These are phyloP conservation scores for Galeopterus variegatus DNA, from an alignment of 2,113 vertebrate genomes.

Conservation along the genomic window DNA sequence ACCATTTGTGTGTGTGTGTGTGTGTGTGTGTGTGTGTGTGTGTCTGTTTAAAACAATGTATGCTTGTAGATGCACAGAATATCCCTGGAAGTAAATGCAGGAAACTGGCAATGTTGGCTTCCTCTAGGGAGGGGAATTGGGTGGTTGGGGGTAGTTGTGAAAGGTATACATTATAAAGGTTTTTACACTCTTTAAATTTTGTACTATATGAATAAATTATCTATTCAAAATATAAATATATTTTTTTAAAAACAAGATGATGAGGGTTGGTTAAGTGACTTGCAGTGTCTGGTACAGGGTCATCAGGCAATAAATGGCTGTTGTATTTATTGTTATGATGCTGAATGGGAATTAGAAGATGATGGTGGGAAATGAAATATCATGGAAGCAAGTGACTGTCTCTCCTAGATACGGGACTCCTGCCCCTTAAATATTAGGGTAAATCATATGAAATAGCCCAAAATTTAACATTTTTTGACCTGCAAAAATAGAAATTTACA, in stretches of 20 bases:
- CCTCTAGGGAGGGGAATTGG: neutral
- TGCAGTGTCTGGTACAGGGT: neutral
- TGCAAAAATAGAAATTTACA: neutral
- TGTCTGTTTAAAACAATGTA: neutral
- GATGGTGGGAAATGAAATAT: neutral
- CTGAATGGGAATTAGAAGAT: neutral
- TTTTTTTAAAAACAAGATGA: neutral
- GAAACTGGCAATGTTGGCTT: neutral
- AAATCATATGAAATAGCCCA: neutral
- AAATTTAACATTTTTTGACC: neutral
- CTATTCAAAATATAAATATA: neutral
- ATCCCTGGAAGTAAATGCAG: neutral
- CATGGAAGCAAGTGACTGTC: neutral
- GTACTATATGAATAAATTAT: neutral
- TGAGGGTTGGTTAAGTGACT: neutral
- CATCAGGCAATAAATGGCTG: neutral
- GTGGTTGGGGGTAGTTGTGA: neutral
- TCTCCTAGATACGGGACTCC: neutral
- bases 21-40: neutral
- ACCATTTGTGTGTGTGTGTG: neutral
- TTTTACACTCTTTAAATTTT: slow-evolving; percentile 18
- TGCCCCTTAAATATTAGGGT: neutral
- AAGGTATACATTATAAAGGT: neutral
- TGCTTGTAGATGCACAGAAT: neutral
- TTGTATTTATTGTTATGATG: neutral